Evolutionary conservation across 35 echinoderm and acorn worm genomes (phyloP), one percentile per base, ranked within the genome.

Genomic region (Nesometra sesokonis): DNA sequence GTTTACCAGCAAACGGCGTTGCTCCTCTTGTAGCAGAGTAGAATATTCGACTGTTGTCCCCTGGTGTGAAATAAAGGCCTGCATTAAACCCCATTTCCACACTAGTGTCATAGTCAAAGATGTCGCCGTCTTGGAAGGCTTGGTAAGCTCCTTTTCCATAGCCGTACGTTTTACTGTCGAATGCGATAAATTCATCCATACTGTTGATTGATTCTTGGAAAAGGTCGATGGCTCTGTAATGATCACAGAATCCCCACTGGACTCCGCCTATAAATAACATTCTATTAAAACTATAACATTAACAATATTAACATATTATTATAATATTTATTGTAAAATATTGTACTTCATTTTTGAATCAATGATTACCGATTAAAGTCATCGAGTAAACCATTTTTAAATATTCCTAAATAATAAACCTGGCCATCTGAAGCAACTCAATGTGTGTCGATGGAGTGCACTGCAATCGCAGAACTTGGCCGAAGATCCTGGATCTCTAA

Each of bases 161-260:
- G 52, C 52, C 52, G 52, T 67, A 67, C 7, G 9, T 67, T 67
- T 67, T 67, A 27, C 52, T 67, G 23, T 67, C 52, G 23, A 67
- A 67, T 9, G 52, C 52, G 9, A 19, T 67, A 27, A 67, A 67
- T 19, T 2, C 1, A 67, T 67, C 52, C 23, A 13, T 67, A 67
- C 32, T 34, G 30, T 82, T 32, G 76, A 93, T 93, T 31, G 93
- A 88, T 35, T 88, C 89, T 0, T 40, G 80, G 47, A 82, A 94
- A 77, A 88, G 43, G 38, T 88, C 89, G 19, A 88, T 87, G 19
- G 89, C 89, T 17, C 93, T 39, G 0, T 88, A 83, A 32, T 94
- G 93, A 77, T 94, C 88, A 83, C 93, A 94, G 17, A 86, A 82
- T 85, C 91, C 93, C 36, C 88, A 94, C 30, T 91, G 47, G 37